Conservation (phyloP, 2,113 vertebrate genomes). For the Solenodon paradoxus region DNA sequence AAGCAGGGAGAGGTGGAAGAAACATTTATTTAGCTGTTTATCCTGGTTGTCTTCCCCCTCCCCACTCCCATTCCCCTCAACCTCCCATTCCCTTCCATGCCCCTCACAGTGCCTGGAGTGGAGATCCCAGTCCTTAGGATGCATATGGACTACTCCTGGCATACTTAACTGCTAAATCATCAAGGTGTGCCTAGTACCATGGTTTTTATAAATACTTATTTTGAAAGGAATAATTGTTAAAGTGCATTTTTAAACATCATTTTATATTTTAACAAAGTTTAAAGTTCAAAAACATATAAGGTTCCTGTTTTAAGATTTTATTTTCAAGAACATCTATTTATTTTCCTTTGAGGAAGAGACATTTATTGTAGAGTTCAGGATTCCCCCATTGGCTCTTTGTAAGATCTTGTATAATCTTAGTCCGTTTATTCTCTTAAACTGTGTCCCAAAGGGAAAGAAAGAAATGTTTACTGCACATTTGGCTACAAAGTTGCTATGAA, state of each 20-base stretch:
- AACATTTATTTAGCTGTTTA: no score
- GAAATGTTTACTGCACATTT: not conserved
- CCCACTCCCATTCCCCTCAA: no score
- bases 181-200: no score
- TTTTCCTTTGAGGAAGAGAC: not conserved
- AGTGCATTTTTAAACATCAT: not conserved
- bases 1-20: no score
- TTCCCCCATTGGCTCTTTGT: not conserved
- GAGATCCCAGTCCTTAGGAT: no score
- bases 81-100: no score
- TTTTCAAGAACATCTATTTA: not conserved
- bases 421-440: constrained; percentile 17
- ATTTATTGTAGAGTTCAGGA: not conserved
- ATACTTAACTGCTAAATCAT: no score
- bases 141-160: no score
- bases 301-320: not conserved
- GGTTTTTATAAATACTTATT: no score
- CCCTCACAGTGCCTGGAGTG: no score
- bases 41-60: no score
- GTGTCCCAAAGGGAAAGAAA: not conserved
- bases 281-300: not conserved
- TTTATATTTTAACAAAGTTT: not conserved
- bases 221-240: no score
- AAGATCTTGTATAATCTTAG: not conserved
- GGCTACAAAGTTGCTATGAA: not conserved